Percentiles rank a stretch among this genome's conserved stretches.
Conservation (phyloP, 2,113 vertebrate species). For the Ibidorhyncha struthersii region DNA sequence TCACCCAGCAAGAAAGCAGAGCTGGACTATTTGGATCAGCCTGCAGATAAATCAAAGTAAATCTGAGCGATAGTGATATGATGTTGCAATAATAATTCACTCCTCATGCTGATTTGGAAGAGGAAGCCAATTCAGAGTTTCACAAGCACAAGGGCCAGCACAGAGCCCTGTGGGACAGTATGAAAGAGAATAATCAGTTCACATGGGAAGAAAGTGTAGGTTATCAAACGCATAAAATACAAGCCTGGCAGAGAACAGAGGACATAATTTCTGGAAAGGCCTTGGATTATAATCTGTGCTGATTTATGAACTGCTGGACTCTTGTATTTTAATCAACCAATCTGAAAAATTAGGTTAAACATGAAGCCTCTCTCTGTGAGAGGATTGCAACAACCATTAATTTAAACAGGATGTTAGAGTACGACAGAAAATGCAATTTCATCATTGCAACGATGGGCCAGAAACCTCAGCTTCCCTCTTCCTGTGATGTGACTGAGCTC, state of each 20-base stretch:
- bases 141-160: conserved; percentile 6
- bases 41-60: conserved; percentile 57
- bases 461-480: background rate
- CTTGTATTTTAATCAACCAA: background rate
- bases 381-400: background rate
- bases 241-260: background rate
- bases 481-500: background rate
- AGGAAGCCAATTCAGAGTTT: conserved; percentile 45
- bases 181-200: conserved; percentile 4
- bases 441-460: background rate
- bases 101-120: conserved; percentile 56
- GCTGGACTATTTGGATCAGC: conserved; percentile 13
- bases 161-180: background rate
- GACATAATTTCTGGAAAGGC: conserved; percentile 17
- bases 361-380: background rate
- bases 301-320: background rate
- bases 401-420: conserved; percentile 13
- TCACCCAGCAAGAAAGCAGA: conserved; percentile 7
- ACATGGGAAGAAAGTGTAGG: background rate
- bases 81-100: conserved; percentile 56
- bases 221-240: conserved; percentile 2
- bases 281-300: conserved; percentile 47
- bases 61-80: conserved; percentile 41
- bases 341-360: conserved; percentile 9
- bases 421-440: background rate